phyloP scores from a whole-genome alignment of 2,888 invertebrate species.

The Pristionchus fissidentatus region DNA sequence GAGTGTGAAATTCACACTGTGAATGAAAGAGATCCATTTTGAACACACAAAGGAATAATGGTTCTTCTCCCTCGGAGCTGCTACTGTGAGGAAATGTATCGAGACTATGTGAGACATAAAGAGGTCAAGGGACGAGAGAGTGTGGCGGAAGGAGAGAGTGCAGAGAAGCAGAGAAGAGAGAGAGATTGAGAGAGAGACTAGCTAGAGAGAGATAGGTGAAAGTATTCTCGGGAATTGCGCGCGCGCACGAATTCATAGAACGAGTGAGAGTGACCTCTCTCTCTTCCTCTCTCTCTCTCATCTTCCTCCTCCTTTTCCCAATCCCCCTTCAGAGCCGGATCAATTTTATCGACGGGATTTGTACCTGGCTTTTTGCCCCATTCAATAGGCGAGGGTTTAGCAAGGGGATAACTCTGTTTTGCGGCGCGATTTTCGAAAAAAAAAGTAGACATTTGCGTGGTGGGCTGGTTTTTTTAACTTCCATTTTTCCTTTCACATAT shows the following conservation, averaged over 20 bases:
- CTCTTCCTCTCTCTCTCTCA: background rate
- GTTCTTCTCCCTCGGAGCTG: too few species aligned
- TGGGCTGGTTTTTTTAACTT: too few species aligned
- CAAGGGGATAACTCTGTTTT: too few species aligned
- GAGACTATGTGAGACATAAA: background rate
- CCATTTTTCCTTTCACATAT: too few species aligned
- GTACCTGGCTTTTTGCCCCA: background rate
- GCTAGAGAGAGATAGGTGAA: conserved; percentile 9
- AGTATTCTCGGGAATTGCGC: conserved; percentile 25
- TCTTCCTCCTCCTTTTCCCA: background rate
- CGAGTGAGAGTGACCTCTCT: conserved; percentile 48
- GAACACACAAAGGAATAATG: conserved; percentile 21
- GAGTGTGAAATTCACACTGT: too few species aligned
- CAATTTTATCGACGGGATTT: conserved; percentile 37
- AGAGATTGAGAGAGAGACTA: background rate
- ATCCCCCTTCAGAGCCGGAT: conserved; percentile 46
- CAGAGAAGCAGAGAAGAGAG: background rate
- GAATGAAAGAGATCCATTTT: too few species aligned
- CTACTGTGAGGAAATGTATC: background rate
- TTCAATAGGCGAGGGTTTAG: too few species aligned
- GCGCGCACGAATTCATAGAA: conserved; percentile 15
- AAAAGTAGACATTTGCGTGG: too few species aligned
- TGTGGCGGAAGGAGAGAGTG: background rate
- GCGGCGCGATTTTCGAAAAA: too few species aligned
- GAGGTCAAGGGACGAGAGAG: conserved; percentile 38